A percentile compares a stretch with the other conserved stretches of the same genome.
Evolutionary conservation across 2,113 vertebrate species (phyloP).

Genomic region (Hepsetus odoe): DNA sequence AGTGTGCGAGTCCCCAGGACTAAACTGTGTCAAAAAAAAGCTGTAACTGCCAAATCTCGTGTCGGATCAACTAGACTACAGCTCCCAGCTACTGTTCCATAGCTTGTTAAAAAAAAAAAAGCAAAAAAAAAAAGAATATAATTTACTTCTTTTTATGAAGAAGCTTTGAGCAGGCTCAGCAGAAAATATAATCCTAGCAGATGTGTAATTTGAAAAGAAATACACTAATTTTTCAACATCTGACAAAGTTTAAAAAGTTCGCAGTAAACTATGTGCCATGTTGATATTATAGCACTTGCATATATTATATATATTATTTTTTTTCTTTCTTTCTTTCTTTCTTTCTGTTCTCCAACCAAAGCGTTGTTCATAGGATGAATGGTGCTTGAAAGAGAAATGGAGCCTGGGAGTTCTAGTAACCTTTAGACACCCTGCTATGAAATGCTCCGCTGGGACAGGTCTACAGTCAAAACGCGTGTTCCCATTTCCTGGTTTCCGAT

Average conservation of each 20-base stretch:
- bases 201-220: conserved; percentile 80
- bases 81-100: conserved; percentile 79
- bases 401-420: conserved; percentile 50
- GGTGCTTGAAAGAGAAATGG: conserved; percentile 78
- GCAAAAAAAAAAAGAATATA: conserved; percentile 58
- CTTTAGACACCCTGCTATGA: conserved; percentile 71
- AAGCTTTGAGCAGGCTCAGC: conserved; percentile 95
- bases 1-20: conserved; percentile 42
- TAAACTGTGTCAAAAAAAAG: conserved; percentile 77
- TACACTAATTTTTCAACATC: conserved; percentile 82
- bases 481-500: conserved; percentile 74
- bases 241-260: conserved; percentile 70
- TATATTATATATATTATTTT: no score
- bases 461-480: conserved; percentile 83
- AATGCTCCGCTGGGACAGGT: conserved; percentile 70
- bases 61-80: conserved; percentile 73
- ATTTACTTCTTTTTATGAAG: conserved; percentile 80
- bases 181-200: conserved; percentile 83
- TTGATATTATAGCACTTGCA: conserved; percentile 85
- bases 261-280: conserved; percentile 90
- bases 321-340: conserved; percentile 56
- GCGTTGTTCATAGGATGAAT: conserved; percentile 80
- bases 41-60: conserved; percentile 82
- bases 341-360: conserved; percentile 87
- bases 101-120: conserved; percentile 72